Conservation (phyloP, 92 coral and sea anemone genomes). For the Porites rus region DNA sequence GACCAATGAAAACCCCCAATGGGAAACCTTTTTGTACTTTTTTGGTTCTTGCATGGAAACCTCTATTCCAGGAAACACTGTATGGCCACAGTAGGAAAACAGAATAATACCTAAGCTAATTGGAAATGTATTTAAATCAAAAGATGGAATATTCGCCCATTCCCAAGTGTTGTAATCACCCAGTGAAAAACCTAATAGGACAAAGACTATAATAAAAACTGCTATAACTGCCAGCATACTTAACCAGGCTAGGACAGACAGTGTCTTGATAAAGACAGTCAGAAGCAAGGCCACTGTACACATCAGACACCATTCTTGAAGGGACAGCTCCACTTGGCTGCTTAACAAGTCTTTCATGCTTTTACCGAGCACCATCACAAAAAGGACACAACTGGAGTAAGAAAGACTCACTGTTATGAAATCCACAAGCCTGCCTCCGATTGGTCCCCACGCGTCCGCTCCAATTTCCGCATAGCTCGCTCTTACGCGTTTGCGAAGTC, state of each 20-base stretch:
- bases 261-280: constrained; percentile 62
- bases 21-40: constrained; percentile 71
- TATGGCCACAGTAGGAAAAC: constrained; percentile 81
- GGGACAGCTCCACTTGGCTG: constrained; percentile 20
- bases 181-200: constrained; percentile 68
- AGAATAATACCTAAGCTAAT: constrained; percentile 79
- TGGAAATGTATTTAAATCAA: constrained; percentile 72
- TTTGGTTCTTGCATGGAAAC: constrained; percentile 86
- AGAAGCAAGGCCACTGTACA: constrained; percentile 68
- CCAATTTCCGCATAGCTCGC: constrained; percentile 86
- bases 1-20: constrained; percentile 70
- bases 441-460: constrained; percentile 85
- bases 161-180: constrained; percentile 68
- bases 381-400: constrained; percentile 67
- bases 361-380: constrained; percentile 70
- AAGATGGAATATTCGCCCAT: constrained; percentile 62
- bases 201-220: constrained; percentile 56
- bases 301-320: constrained; percentile 73
- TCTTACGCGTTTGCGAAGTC: constrained; percentile 82
- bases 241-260: constrained; percentile 85
- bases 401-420: constrained; percentile 69
- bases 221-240: constrained; percentile 81
- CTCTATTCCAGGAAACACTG: constrained; percentile 85
- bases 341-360: constrained; percentile 66
- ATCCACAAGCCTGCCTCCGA: constrained; percentile 82